phyloP scores from a whole-genome alignment of 2,113 vertebrate genomes.

The Leucopternis melanops region DNA sequence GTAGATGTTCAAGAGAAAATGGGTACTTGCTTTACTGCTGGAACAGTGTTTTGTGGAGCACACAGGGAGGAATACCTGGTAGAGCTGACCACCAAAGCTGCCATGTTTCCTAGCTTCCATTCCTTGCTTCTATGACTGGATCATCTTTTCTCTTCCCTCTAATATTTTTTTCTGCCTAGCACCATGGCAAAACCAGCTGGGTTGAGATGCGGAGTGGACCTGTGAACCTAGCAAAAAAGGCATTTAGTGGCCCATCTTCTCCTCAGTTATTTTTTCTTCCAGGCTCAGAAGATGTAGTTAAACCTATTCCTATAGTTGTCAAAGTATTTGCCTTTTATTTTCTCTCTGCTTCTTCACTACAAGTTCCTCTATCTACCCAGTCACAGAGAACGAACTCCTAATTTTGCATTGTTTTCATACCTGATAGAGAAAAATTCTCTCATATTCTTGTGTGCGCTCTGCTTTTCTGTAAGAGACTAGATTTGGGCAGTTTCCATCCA shows the following conservation, averaged over 20 bases:
- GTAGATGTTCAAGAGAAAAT: neutral
- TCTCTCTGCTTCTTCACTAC: neutral
- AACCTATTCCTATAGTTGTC: neutral
- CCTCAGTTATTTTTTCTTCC: neutral
- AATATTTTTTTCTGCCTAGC: neutral
- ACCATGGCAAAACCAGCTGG: neutral
- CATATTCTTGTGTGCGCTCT: fast-evolving
- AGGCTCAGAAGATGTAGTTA: neutral
- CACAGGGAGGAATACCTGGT: neutral
- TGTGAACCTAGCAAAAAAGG: too few species aligned
- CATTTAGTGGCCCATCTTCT: neutral
- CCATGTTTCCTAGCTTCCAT: neutral
- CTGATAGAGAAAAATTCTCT: neutral
- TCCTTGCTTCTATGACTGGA: neutral
- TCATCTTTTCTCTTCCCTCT: neutral
- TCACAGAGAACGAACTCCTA: neutral
- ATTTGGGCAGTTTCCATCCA: neutral
- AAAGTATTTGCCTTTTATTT: neutral
- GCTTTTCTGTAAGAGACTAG: neutral
- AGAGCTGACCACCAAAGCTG: neutral
- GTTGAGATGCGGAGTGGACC: neutral
- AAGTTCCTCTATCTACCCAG: neutral
- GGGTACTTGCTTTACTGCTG: neutral
- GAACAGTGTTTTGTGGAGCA: neutral
- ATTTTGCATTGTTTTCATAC: neutral